Evolutionary conservation across 53 echinoderm and acorn worm genomes (phyloP).

Genomic region (Hippasteria phrygiana): DNA sequence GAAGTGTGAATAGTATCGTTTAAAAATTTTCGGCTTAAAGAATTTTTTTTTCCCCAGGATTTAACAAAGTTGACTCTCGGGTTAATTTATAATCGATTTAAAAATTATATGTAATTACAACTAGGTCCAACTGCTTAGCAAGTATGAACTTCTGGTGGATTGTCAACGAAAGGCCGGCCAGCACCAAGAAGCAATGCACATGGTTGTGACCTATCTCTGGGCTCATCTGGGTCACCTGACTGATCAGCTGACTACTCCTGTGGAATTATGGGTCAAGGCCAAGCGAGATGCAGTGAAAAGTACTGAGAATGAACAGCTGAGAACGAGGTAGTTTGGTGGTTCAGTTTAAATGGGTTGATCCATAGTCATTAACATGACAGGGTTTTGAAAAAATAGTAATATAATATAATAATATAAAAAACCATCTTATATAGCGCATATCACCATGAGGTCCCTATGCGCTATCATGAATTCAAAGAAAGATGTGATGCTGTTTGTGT

Average conservation of each 20-base stretch:
- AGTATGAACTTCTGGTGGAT: constrained; percentile 91
- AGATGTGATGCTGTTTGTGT: too few species aligned
- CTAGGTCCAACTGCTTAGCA: constrained; percentile 72
- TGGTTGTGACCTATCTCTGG: constrained; percentile 69
- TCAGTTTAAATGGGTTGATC: not conserved
- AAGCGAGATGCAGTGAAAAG: constrained; percentile 85
- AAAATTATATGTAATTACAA: not conserved
- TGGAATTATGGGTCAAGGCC: constrained; percentile 90
- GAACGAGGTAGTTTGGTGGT: constrained; percentile 76
- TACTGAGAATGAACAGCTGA: constrained; percentile 69
- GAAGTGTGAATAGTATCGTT: too few species aligned
- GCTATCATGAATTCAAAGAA: too few species aligned
- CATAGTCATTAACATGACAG: not conserved
- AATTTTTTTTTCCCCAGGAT: too few species aligned
- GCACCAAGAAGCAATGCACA: constrained; percentile 78
- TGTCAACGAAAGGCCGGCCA: constrained; percentile 83
- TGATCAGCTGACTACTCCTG: constrained; percentile 66
- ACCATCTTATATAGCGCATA: too few species aligned
- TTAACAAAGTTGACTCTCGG: too few species aligned
- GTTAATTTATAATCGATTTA: too few species aligned
- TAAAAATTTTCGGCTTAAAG: too few species aligned
- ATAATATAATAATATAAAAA: too few species aligned
- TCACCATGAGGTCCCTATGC: too few species aligned
- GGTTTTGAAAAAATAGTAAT: not conserved
- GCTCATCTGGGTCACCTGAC: constrained; percentile 59